A percentile compares a stretch with the other conserved stretches of the same genome.
Evolutionary conservation across 2,113 vertebrate genomes (phyloP).

Genomic region (Scatophagus argus): DNA sequence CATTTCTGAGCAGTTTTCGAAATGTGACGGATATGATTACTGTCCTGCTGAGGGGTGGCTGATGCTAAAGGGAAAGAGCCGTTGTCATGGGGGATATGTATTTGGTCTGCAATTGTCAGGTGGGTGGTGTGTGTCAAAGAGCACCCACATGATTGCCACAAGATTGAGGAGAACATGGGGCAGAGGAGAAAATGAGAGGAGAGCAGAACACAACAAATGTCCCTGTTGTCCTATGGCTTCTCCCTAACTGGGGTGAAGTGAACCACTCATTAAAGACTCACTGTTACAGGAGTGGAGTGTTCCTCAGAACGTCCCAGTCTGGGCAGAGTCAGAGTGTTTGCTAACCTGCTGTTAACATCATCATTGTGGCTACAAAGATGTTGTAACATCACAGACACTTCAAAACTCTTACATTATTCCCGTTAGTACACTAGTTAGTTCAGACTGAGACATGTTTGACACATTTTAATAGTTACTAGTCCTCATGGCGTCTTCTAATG

Average conservation of each 20-base stretch:
- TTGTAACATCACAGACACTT: background rate
- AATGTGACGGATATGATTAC: too few species aligned
- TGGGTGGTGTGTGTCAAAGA: too few species aligned
- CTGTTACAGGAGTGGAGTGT: slow-evolving; percentile 65
- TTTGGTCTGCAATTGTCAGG: too few species aligned
- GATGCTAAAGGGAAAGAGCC: too few species aligned
- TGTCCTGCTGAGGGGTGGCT: too few species aligned
- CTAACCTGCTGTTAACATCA: background rate
- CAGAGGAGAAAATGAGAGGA: too few species aligned
- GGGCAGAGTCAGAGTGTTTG: slow-evolving; percentile 42
- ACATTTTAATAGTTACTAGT: background rate
- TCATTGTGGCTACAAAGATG: background rate
- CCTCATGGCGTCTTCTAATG: background rate
- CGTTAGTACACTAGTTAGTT: background rate
- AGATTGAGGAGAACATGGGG: too few species aligned
- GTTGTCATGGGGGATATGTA: too few species aligned
- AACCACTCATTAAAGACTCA: slow-evolving; percentile 74
- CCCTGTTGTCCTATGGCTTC: too few species aligned
- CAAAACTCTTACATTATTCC: background rate
- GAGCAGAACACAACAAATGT: too few species aligned
- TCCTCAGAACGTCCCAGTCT: slow-evolving; percentile 59
- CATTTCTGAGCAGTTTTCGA: too few species aligned
- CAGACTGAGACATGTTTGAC: background rate
- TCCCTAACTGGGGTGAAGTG: slow-evolving; percentile 68
- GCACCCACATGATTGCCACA: too few species aligned